Evolutionary conservation across 2,888 invertebrate genomes (phyloP), one percentile per base, ranked within the genome.

Genomic region (Sminthurinus aureus): DNA sequence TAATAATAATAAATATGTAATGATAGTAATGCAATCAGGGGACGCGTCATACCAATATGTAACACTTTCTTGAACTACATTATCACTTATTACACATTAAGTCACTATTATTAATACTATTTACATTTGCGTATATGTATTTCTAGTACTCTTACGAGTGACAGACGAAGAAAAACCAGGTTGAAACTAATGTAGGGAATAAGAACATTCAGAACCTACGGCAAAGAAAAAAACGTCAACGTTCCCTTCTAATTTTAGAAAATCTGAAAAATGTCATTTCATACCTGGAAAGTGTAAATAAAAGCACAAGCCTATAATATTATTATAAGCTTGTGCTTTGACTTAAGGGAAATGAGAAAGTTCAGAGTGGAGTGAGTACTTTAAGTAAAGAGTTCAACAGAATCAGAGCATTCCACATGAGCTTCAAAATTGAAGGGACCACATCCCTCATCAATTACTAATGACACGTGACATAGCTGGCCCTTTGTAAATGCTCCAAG

Each of bases 1-100:
- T 69, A 22, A 69, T 69, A 20, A n/a, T 11, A 69, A n/a, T n/a
- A n/a, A n/a, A n/a, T n/a, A n/a, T n/a, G n/a, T n/a, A n/a, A n/a
- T n/a, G n/a, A n/a, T n/a, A 11, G 67, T 50, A 75, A 52, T 76
- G 38, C 15, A 52, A 76, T 52, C 58, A 75, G 24, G 50, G 52
- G 6, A 58, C 76, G 15, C 75, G 50, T 51, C 11, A 76, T 58
- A 58, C 24, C 76, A 58, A 24, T 51, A 51, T 58, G 76, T 76
- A 76, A 76, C 76, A 76, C 76, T 76, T 76, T 58, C 58, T 76
- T 76, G 76, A 24, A 24, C 76, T 76, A 38, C 52, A 58, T 76
- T 50, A 38, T 71, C 24, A 24, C 18, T 58, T 3, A 58, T 15
- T 38, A 38, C 38, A 13, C 58, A 58, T 15, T 58, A 18, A 58